phyloP scores from a whole-genome alignment of 1,140 invertebrate genomes.

The Lucilia sericata region DNA sequence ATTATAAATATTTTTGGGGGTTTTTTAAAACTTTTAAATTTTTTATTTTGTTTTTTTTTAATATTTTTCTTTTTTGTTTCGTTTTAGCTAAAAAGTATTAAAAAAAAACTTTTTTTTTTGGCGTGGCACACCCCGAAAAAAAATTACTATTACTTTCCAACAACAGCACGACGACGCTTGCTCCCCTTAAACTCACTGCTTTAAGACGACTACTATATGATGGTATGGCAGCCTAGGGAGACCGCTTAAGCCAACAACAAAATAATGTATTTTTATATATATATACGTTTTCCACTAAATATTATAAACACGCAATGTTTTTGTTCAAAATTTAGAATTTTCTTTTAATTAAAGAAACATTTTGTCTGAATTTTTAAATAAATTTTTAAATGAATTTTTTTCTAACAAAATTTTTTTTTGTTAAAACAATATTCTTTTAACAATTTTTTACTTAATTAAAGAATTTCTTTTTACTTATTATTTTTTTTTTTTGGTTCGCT shows the following conservation, averaged over 20 bases:
- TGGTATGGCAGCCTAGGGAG: neutral
- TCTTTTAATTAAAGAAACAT: neutral
- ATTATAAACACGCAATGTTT: constrained; percentile 4
- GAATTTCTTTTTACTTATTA: neutral
- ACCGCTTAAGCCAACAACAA: neutral
- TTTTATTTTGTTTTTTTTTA: neutral
- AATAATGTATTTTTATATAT: neutral
- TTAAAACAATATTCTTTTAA: too few relatives aligned
- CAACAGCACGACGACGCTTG: constrained; percentile 11
- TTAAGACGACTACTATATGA: neutral
- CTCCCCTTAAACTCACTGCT: constrained; percentile 33
- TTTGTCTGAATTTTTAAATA: neutral
- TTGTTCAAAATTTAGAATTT: neutral
- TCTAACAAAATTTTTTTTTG: neutral
- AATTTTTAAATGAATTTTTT: neutral
- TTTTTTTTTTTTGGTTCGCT: constrained; percentile 9
- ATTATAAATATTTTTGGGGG: too few relatives aligned
- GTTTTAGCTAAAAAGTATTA: neutral
- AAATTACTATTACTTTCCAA: constrained; percentile 34
- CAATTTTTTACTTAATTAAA: neutral
- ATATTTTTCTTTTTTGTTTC: neutral
- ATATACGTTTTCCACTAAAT: neutral
- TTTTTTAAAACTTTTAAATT: neutral
- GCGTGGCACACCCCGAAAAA: constrained; percentile 33
- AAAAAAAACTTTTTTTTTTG: neutral